Evolutionary conservation across 2,113 vertebrate genomes (phyloP).

Genomic region (Alaudala cheleensis): DNA sequence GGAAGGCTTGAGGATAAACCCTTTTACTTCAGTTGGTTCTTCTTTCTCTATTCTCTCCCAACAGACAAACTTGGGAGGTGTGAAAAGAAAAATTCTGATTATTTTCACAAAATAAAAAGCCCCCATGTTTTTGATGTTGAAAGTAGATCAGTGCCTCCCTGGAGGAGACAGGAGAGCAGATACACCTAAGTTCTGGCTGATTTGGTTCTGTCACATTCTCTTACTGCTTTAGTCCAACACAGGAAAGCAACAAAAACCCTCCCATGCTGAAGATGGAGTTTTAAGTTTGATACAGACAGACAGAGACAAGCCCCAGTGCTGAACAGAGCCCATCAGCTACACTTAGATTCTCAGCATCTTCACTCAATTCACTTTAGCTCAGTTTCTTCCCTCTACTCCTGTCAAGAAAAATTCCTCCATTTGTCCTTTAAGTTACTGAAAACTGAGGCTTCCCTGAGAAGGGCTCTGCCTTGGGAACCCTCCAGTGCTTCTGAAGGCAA

Average conservation of each 20-base stretch:
- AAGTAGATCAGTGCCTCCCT: neutral
- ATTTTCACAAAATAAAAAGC: neutral
- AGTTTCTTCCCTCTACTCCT: neutral
- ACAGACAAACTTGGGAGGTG: neutral
- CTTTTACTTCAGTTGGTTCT: neutral
- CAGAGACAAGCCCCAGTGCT: neutral
- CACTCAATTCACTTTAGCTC: neutral
- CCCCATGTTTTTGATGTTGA: neutral
- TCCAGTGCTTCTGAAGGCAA: neutral
- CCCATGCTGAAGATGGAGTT: neutral
- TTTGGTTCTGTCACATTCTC: constrained; percentile 37
- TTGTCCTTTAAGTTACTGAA: neutral
- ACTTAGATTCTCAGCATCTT: neutral
- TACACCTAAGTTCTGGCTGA: neutral
- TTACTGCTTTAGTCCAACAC: neutral
- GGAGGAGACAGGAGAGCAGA: neutral
- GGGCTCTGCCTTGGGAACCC: neutral
- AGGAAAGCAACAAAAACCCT: neutral
- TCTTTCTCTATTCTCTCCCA: neutral
- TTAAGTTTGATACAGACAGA: constrained; percentile 6
- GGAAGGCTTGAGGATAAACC: neutral
- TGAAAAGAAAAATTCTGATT: neutral
- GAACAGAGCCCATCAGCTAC: neutral
- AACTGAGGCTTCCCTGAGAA: neutral
- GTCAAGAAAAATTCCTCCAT: neutral